Base-by-base conservation (phyloP, 35 echinoderm and acorn worm species). In the Lytechinus pictus region DNA sequence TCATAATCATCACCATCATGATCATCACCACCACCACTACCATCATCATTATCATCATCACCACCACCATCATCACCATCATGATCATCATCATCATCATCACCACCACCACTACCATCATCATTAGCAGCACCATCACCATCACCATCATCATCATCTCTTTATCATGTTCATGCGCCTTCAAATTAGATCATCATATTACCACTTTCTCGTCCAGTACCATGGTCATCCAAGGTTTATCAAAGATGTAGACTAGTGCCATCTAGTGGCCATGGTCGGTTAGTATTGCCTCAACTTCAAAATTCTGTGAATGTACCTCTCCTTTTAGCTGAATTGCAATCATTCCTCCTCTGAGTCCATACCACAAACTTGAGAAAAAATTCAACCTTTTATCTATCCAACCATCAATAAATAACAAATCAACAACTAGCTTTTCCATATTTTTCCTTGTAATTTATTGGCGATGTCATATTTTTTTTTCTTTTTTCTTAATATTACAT, bases 361-460 rank as follows among this genome's bases (percentile, higher is more conserved):
- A 2, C 33, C 33, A 44, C 33, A 44, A 44, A 44, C 33, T 44
- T 2, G 33, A 44, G 33, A 44, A 44, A n/a, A n/a, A n/a, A 79
- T n/a, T n/a, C 0, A 79, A 79, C 19, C 19, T 79, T 0, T 79
- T 3, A 16, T n/a, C 21, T 8, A 79, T 79, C 66, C 19, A 16
- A 79, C 19, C 66, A 6, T 79, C 14, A 79, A 79, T 79, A n/a
- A n/a, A 79, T 79, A 2, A 79, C 66, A 79, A 16, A 79, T 24
- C 16, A 79, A 79, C 66, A 79, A 79, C 19, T 24, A 24, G 66
- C 16, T 79, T 14, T 79, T 79, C 66, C 88, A 90, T 90, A 90
- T 90, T 90, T 90, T 90, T 90, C 88, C 29, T 90, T 54, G 88
- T 90, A 90, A 90, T 90, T 90, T 90, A 90, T 90, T 90, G 88